Percentiles rank a stretch among this genome's conserved stretches.
Evolutionary conservation across 1,140 invertebrate species (phyloP).

Genomic region (Parasteatoda tepidariorum): DNA sequence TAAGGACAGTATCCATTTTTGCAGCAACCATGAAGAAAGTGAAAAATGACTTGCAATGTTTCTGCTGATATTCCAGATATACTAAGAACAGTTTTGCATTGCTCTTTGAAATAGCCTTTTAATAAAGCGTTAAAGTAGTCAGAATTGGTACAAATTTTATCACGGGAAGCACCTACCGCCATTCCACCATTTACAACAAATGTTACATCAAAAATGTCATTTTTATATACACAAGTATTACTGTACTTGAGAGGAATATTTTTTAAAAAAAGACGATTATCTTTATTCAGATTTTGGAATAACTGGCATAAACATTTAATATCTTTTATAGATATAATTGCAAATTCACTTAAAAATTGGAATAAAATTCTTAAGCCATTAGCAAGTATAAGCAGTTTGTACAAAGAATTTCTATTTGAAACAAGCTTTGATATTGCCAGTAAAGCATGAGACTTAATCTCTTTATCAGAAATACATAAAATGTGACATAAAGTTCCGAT

Average conservation of each 20-base stretch:
- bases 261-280: constrained; percentile 11
- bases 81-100: background rate
- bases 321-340: background rate
- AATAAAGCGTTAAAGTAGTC: constrained; percentile 47
- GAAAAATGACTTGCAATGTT: constrained; percentile 16
- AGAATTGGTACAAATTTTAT: constrained; percentile 28
- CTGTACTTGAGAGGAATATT: background rate
- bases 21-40: constrained; percentile 45
- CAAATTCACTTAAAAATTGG: background rate
- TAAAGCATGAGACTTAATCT: constrained; percentile 4
- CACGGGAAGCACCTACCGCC: constrained; percentile 14
- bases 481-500: constrained; percentile 30
- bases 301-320: constrained; percentile 12
- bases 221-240: constrained; percentile 25
- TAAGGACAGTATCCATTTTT: background rate
- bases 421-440: constrained; percentile 22
- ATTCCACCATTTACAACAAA: constrained; percentile 16
- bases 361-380: constrained; percentile 11
- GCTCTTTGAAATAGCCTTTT: constrained; percentile 24
- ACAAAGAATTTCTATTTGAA: background rate
- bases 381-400: constrained; percentile 11
- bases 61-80: constrained; percentile 4
- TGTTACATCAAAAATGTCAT: constrained; percentile 13
- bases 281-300: constrained; percentile 10
- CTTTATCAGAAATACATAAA: background rate